phyloP scores from a whole-genome alignment of 2,113 vertebrate genomes.

The Himantopus leucocephalus region DNA sequence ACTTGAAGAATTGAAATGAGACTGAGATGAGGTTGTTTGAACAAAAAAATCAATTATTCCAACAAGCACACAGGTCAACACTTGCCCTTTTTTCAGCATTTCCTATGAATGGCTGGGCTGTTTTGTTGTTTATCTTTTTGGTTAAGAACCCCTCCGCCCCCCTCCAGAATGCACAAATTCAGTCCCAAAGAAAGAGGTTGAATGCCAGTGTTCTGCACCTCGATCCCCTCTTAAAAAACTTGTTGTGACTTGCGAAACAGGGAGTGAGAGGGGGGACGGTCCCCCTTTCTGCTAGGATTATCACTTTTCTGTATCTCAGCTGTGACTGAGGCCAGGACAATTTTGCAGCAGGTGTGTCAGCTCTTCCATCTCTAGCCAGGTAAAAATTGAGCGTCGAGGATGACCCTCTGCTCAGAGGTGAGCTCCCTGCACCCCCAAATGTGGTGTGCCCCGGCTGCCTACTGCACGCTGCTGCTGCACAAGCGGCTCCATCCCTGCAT shows the following conservation, averaged over 20 bases:
- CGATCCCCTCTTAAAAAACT: neutral
- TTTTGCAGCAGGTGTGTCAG: rapidly evolving
- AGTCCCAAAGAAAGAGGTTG: neutral
- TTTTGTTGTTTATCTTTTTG: neutral
- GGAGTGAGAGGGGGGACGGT: rapidly evolving
- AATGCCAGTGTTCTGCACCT: neutral
- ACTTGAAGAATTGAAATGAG: neutral
- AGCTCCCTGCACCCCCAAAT: neutral
- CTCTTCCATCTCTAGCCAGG: neutral
- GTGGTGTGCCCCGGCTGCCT: neutral
- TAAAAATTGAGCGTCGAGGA: rapidly evolving
- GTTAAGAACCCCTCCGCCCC: neutral
- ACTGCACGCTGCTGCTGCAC: neutral
- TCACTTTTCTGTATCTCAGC: neutral
- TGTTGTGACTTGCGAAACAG: neutral
- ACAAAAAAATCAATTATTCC: neutral
- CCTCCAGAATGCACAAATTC: neutral
- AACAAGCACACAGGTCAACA: neutral
- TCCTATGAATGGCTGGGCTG: neutral
- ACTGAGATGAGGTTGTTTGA: neutral
- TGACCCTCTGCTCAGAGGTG: neutral
- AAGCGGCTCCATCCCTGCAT: neutral
- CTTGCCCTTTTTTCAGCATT: neutral
- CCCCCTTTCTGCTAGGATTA: neutral
- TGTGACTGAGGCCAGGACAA: too few species aligned